These are phyloP conservation scores for Myrmecophaga tridactyla DNA, from an alignment of 2,113 vertebrate species.

Conservation along the genomic window DNA sequence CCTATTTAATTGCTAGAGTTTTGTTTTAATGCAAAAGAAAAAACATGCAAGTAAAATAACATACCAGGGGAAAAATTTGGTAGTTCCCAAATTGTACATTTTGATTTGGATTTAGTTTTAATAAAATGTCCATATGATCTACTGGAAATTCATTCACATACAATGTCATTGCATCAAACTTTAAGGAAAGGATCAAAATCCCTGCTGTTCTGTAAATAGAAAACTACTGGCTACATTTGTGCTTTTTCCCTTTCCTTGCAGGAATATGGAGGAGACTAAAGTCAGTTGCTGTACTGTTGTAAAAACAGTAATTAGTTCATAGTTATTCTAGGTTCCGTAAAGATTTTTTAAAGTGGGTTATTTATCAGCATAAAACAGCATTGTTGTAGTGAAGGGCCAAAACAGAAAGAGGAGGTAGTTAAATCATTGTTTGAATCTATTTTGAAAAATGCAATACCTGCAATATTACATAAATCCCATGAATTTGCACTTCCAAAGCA, in stretches of 20 bases:
- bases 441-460: background rate
- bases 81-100: background rate
- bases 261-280: background rate
- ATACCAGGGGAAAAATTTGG: background rate
- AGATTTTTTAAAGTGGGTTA: background rate
- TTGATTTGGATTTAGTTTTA: background rate
- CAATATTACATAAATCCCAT: background rate
- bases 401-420: background rate
- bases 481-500: background rate
- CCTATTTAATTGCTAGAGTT: background rate
- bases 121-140: background rate
- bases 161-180: background rate
- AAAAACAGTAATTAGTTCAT: background rate
- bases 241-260: background rate
- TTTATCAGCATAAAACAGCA: background rate
- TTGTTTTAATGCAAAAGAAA: background rate
- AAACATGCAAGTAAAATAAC: background rate
- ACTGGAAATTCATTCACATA: background rate
- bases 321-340: background rate
- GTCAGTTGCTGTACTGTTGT: background rate
- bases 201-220: background rate
- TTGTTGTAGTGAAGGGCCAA: background rate
- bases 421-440: background rate
- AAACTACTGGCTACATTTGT: background rate
- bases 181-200: background rate